These are phyloP conservation scores for Heliconius erato DNA, from an alignment of 2,888 invertebrate species.

Conservation along the genomic window DNA sequence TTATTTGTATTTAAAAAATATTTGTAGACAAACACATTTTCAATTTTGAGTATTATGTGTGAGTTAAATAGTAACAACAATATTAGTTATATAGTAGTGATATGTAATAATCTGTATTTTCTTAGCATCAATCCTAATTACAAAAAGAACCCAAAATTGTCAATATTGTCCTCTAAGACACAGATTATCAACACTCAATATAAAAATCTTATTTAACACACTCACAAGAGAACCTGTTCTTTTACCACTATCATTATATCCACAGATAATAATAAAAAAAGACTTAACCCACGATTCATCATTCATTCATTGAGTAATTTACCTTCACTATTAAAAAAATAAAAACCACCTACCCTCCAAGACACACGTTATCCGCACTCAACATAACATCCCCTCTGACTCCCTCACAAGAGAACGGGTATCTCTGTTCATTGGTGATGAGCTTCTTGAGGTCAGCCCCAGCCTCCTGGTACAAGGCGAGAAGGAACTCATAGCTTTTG, in stretches of 20 bases:
- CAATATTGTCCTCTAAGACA: conserved; percentile 81
- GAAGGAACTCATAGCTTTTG: conserved; percentile 89
- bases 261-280: too few species aligned
- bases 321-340: background rate
- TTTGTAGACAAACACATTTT: too few species aligned
- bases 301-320: too few species aligned
- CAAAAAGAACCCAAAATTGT: too few species aligned
- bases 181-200: conserved; percentile 90
- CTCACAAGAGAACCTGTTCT: conserved; percentile 84
- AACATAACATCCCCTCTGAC: conserved; percentile 93
- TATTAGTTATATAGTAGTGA: too few species aligned
- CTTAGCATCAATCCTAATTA: too few species aligned
- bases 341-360: conserved; percentile 85
- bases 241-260: too few species aligned
- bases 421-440: conserved; percentile 84
- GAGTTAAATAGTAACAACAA: too few species aligned
- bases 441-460: conserved; percentile 70
- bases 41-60: too few species aligned
- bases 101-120: too few species aligned
- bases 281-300: too few species aligned
- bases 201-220: conserved; percentile 93
- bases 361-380: conserved; percentile 89
- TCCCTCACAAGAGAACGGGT: conserved; percentile 90
- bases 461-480: conserved; percentile 87
- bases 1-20: too few species aligned